A percentile compares a stretch with the other conserved stretches of the same genome.
phyloP scores from a whole-genome alignment of 1,140 invertebrate species.

The Drosophila sturtevanti region DNA sequence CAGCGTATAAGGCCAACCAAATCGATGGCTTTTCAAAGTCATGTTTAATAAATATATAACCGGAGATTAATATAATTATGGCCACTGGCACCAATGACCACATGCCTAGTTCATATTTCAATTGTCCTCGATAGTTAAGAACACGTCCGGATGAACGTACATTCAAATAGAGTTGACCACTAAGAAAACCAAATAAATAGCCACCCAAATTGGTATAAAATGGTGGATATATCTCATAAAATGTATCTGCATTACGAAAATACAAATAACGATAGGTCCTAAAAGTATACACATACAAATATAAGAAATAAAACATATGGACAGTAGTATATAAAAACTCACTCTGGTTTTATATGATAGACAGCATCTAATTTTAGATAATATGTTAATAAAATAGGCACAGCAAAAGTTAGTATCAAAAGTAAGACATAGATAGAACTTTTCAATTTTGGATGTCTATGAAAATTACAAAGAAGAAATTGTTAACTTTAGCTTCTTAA shows the following conservation, averaged over 20 bases:
- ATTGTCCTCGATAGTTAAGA: slow-evolving; percentile 14
- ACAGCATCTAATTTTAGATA: slow-evolving; percentile 78
- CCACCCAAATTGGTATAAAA: slow-evolving; percentile 77
- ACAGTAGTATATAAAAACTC: slow-evolving; percentile 49
- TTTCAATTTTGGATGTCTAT: slow-evolving; percentile 72
- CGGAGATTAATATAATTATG: slow-evolving; percentile 52
- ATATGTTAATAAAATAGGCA: slow-evolving; percentile 83
- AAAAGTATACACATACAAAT: background rate
- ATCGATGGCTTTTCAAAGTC: slow-evolving; percentile 68
- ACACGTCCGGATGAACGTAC: background rate
- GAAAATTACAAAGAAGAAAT: too few relatives aligned
- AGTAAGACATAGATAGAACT: slow-evolving; percentile 53
- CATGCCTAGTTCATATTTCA: slow-evolving; percentile 40
- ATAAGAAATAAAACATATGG: background rate
- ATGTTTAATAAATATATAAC: slow-evolving; percentile 65
- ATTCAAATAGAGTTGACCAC: slow-evolving; percentile 59
- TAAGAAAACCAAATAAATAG: slow-evolving; percentile 65
- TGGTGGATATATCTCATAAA: slow-evolving; percentile 58
- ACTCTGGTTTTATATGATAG: slow-evolving; percentile 84
- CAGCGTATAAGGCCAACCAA: slow-evolving; percentile 72
- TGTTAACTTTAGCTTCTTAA: background rate
- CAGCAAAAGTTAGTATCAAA: slow-evolving; percentile 71
- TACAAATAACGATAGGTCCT: slow-evolving; percentile 74
- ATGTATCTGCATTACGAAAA: slow-evolving; percentile 66
- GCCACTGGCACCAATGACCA: slow-evolving; percentile 51